phyloP scores from a whole-genome alignment of 1,140 invertebrate genomes.

The Musca vetustissima region DNA sequence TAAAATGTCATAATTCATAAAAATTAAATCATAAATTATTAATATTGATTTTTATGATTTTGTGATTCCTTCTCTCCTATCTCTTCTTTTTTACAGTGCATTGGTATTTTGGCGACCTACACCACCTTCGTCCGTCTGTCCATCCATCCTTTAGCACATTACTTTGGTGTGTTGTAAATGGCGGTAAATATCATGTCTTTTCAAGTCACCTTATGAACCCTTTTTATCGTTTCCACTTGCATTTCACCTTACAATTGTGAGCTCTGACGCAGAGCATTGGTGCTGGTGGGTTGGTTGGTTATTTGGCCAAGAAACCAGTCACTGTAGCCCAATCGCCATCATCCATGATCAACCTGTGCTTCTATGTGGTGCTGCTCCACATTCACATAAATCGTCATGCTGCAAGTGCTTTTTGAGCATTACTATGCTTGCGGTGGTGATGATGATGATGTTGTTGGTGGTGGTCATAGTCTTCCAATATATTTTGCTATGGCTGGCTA shows the following conservation, averaged over 20 bases:
- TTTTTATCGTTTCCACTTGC: conserved; percentile 5
- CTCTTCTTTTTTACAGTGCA: neutral
- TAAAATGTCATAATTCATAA: conserved; percentile 52
- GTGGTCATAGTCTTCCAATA: neutral
- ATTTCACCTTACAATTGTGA: no score
- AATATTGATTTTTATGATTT: conserved; percentile 28
- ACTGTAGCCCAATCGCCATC: no score
- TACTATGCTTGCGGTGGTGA: no score
- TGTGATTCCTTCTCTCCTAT: neutral
- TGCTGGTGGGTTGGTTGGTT: no score
- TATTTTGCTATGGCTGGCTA: neutral
- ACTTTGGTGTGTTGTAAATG: conserved; percentile 15
- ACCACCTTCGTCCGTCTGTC: neutral
- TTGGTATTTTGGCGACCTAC: neutral
- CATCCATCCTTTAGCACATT: conserved; percentile 34
- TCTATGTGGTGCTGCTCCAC: neutral
- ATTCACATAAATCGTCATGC: no score
- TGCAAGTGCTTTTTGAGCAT: no score
- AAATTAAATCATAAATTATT: conserved; percentile 55
- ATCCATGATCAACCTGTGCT: neutral
- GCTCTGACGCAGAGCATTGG: no score
- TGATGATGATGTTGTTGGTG: neutral
- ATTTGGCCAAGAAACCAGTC: no score
- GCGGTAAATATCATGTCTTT: conserved; percentile 22
- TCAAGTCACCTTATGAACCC: conserved; percentile 17